A percentile compares a stretch with the other conserved stretches of the same genome.
Conservation (phyloP, 2,888 invertebrate genomes). For the Tetanocera ferruginea region DNA sequence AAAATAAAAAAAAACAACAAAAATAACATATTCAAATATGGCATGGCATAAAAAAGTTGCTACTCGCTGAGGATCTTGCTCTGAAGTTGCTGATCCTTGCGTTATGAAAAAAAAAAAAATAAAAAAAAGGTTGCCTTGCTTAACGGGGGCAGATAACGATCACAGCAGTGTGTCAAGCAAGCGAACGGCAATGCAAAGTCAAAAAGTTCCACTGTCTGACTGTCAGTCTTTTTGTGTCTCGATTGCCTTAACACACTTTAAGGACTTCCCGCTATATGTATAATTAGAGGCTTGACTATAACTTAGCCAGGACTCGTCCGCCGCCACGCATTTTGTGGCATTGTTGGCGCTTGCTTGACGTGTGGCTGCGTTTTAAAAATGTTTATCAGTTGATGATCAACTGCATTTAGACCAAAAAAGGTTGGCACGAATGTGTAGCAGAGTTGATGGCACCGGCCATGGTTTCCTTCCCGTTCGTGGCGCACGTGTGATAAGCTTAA, state of each 20-base stretch:
- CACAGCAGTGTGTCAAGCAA: constrained; percentile 12
- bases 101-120: neutral
- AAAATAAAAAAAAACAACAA: neutral
- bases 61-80: too few species aligned
- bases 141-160: constrained; percentile 47
- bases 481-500: constrained; percentile 31
- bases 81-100: too few species aligned
- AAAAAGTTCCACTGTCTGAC: neutral
- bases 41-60: too few species aligned
- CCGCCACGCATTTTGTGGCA: constrained; percentile 19
- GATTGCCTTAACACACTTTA: constrained; percentile 21
- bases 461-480: constrained; percentile 28
- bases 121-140: neutral
- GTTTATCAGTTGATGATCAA: constrained; percentile 63
- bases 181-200: neutral
- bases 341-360: constrained; percentile 66
- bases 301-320: neutral
- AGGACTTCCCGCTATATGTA: constrained; percentile 24
- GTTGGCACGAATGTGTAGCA: neutral
- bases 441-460: neutral
- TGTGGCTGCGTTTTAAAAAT: constrained; percentile 63
- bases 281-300: constrained; percentile 22
- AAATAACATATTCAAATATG: neutral
- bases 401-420: constrained; percentile 39
- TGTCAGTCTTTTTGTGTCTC: neutral